These are phyloP conservation scores for Triplophysa bombifrons DNA, from an alignment of 2,797 vertebrate genomes.

Conservation along the genomic window DNA sequence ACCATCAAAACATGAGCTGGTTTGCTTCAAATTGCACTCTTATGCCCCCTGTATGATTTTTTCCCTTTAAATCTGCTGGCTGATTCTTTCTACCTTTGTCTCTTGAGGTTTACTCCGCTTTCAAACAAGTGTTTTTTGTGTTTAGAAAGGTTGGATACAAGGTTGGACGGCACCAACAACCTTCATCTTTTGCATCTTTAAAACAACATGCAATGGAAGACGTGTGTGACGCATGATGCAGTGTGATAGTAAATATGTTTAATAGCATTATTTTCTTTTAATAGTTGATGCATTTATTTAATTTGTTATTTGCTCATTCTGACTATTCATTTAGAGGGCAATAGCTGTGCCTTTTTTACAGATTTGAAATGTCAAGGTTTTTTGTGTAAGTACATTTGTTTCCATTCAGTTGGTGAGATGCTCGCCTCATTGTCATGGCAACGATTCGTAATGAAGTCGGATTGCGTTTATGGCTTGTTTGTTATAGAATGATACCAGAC, in stretches of 20 bases:
- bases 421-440: background rate
- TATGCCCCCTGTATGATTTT: slow-evolving; percentile 27
- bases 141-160: background rate
- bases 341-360: background rate
- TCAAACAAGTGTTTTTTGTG: background rate
- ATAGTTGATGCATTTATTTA: background rate
- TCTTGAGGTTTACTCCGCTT: background rate
- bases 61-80: slow-evolving; percentile 12
- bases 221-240: no score
- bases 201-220: no score
- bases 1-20: background rate
- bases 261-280: no score
- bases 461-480: background rate
- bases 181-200: background rate
- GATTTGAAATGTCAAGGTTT: no score
- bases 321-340: background rate
- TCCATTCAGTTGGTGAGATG: background rate
- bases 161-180: background rate
- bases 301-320: background rate
- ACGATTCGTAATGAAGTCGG: background rate
- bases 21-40: slow-evolving; percentile 21
- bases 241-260: no score
- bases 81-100: background rate
- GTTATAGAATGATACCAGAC: background rate
- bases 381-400: background rate